Evolutionary conservation across 1,140 invertebrate species (phyloP), one percentile per base, ranked within the genome.

Genomic region (Drosophila tristis): DNA sequence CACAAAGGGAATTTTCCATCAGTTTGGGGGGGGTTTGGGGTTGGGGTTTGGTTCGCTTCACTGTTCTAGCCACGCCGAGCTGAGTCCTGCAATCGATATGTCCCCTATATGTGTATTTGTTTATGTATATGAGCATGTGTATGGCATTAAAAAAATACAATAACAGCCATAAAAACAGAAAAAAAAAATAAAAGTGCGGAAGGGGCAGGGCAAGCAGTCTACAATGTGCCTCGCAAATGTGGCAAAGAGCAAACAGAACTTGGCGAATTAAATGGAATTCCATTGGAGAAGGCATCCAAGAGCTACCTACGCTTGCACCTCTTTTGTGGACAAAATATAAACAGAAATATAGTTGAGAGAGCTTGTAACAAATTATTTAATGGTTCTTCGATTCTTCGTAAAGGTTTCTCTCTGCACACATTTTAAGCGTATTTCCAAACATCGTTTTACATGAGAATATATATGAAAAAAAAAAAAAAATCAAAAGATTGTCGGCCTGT

Each of bases 1-100:
- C 65, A 57, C 66, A 68, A 68, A 68, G 51, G 66, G 66, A 70
- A 70, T 70, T 70, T 70, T 57, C 50, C 68, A 70, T 70, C 63
- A 44, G 49, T 47, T 66, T 59, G 63, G 59, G 63, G 31, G 20
- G 20, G 20, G 20, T 16, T 16, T 16, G n/a, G n/a, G n/a, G n/a
- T n/a, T n/a, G n/a, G 0, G 20, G 20, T 20, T 20, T 20, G 20
- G 20, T 20, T 20, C 2, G 20, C 1, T 16, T 35, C 42, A 15
- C 31, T 51, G 15, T 5, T 39, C 35, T 39, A 39, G 35, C 35
- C 35, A 31, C 29, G 7, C 29, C 7, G 6, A 2, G 9, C 3
- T 3, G 23, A 39, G 44, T 70, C 66, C 64, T 70, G 44, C 39
- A 57, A 70, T 70, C 51, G 67, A 71, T 70, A 57, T 13, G 50